Evolutionary conservation across 2,888 invertebrate genomes (phyloP), one percentile per base, ranked within the genome.

Genomic region (Allolobophora icterica): DNA sequence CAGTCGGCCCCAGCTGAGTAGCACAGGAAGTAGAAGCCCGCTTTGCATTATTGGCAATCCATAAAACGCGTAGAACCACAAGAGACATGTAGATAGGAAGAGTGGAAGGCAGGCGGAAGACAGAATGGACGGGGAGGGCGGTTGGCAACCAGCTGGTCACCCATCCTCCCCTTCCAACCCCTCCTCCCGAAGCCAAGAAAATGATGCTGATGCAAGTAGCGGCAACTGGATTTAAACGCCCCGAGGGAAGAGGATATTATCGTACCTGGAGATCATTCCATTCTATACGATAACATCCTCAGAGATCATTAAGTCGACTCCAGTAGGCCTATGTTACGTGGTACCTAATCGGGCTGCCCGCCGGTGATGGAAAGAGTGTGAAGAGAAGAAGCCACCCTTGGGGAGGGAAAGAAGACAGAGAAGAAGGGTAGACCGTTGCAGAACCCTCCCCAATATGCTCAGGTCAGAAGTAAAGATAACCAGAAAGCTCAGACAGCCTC

Each of bases 271-370:
- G 71, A 71, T 71, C n/a, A 71, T 71, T n/a, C 11, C 71, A 71
- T 71, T n/a, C 71, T n/a, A n/a, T 6, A 71, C 4, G 71, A 71
- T 71, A 71, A n/a, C 71, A 71, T 30, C n/a, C 71, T 17, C 71
- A 71, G n/a, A 71, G 71, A n/a, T 71, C 71, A n/a, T 71, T 71
- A 71, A 71, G 71, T 71, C n/a, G n/a, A 71, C 71, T 71, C 30
- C 8, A 71, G 71, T 71, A 71, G 11, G n/a, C n/a, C n/a, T n/a
- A n/a, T n/a, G 30, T n/a, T n/a, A 71, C 71, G n/a, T n/a, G 71
- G 30, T 71, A 71, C 71, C 71, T 71, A 30, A n/a, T 71, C 71
- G 6, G 71, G n/a, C 71, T n/a, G n/a, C 71, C 71, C 30, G 8
- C n/a, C 71, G n/a, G 71, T n/a, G 71, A n/a, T 71, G 71, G 71